Evolutionary conservation across 2,113 vertebrate species (phyloP).

Genomic region (Peucedramus taeniatus): DNA sequence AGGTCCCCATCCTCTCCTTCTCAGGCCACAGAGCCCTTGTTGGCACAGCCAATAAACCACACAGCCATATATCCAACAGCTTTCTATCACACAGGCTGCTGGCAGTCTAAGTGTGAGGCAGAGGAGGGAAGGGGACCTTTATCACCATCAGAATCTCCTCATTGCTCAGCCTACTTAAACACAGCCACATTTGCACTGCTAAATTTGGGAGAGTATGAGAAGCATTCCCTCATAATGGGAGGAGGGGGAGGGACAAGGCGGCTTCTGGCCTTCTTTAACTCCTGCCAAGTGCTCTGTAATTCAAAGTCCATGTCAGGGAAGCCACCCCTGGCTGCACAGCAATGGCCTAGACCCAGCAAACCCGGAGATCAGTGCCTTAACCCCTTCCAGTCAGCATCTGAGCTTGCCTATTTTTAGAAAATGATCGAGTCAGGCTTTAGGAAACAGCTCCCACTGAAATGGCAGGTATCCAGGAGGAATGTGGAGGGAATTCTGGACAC

Average conservation of each 20-base stretch:
- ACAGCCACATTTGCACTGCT: not conserved
- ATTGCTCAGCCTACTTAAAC: not conserved
- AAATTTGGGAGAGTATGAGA: conserved; percentile 51
- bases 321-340: not conserved
- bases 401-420: not conserved
- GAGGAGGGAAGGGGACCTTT: not conserved
- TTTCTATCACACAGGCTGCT: not conserved
- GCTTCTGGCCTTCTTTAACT: conserved; percentile 19
- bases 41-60: not conserved
- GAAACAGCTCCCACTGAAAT: not conserved
- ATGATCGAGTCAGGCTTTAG: not conserved
- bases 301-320: not conserved
- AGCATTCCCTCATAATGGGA: not conserved
- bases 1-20: not conserved
- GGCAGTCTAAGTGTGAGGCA: not conserved
- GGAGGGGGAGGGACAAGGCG: not conserved
- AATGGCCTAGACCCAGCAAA: not conserved
- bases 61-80: not conserved
- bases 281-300: not conserved
- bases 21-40: not conserved
- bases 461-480: not conserved
- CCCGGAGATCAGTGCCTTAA: not conserved
- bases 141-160: not conserved
- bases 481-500: not conserved
- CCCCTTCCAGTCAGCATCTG: not conserved